These are phyloP conservation scores for Heteromurus nitidus DNA, from an alignment of 2,888 invertebrate species.

Conservation along the genomic window DNA sequence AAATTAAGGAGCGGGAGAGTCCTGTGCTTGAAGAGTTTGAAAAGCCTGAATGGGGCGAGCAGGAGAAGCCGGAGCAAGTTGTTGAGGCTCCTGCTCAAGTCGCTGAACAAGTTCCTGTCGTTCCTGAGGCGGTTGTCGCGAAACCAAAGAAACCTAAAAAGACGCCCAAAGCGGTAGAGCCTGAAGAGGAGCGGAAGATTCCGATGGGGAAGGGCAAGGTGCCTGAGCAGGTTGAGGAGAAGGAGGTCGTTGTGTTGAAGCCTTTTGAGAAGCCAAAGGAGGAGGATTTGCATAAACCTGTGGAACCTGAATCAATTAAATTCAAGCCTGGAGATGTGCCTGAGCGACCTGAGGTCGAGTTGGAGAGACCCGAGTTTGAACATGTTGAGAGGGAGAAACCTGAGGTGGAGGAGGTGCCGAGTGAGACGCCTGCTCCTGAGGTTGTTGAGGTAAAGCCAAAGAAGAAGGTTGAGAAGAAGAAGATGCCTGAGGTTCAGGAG, in stretches of 20 bases:
- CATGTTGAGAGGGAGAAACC: not conserved
- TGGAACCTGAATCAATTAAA: not conserved
- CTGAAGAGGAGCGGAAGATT: constrained; percentile 24
- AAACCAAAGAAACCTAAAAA: constrained; percentile 9
- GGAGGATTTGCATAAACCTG: not conserved
- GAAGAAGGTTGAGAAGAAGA: not conserved
- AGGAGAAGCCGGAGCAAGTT: constrained; percentile 16
- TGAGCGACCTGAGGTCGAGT: not conserved
- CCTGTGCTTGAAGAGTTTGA: constrained; percentile 43
- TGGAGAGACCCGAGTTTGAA: not conserved
- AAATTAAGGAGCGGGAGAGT: constrained; percentile 38
- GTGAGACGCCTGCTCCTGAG: not conserved
- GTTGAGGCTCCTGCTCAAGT: not conserved
- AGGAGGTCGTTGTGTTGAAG: constrained; percentile 73
- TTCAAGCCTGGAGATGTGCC: not conserved
- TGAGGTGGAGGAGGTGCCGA: not conserved
- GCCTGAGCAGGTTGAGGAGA: constrained; percentile 26
- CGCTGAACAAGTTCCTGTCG: not conserved
- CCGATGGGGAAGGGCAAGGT: constrained; percentile 54
- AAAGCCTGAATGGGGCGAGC: not conserved
- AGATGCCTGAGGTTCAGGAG: not conserved
- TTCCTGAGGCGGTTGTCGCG: not conserved
- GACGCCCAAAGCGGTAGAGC: constrained; percentile 31
- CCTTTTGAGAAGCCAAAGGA: constrained; percentile 69
- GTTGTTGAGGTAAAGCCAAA: not conserved